Base-by-base conservation (phyloP, 2,113 vertebrate species). In the Indri indri region DNA sequence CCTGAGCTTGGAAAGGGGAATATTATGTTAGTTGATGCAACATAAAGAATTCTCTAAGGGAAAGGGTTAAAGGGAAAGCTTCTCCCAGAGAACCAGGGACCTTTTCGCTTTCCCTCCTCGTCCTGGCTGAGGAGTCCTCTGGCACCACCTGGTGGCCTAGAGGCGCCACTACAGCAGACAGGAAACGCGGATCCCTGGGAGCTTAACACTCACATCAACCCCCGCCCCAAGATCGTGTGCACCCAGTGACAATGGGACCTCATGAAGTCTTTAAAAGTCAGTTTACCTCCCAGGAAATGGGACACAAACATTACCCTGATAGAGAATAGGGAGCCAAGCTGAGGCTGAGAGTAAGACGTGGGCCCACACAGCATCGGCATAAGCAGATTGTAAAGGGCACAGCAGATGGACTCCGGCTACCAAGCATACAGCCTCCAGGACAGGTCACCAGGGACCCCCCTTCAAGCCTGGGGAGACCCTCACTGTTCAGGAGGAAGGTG, bases 61-160 rank as follows among this genome's bases (percentile, higher is more conserved):
- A 61, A 61, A 73, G 89, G 22, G 6, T 34, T 32, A 16, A 16
- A 4, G 45, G 23, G 59, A 20, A 13, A 52, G 30, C 12, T 0
- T 17, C 54, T 14, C 20, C 25, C 2, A 27, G 27, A 16, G 17
- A 25, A 12, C 68, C 68, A 30, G 10, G 16, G 81, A 22, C 32
- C 22, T 10, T 47, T 10, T 42, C 34, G n/a, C 2, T 12, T 30
- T 47, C 34, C 18, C 2, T 4, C 52, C 22, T 0, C 3, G 30
- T 42, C 0, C 34, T 2, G 57, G 47, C 47, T 2, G 17, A 57
- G 57, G 76, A 14, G 47, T 34, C 68, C 40, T 85, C 50, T 84
- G 63, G 63, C 71, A 5, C 63, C 91, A 85, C 63, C 95, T 93
- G 86, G 42, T 85, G 91, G 86, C 52, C 52, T 0, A 8, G 17